Conservation (phyloP, 2,113 vertebrate species). For the Ameiurus melas region DNA sequence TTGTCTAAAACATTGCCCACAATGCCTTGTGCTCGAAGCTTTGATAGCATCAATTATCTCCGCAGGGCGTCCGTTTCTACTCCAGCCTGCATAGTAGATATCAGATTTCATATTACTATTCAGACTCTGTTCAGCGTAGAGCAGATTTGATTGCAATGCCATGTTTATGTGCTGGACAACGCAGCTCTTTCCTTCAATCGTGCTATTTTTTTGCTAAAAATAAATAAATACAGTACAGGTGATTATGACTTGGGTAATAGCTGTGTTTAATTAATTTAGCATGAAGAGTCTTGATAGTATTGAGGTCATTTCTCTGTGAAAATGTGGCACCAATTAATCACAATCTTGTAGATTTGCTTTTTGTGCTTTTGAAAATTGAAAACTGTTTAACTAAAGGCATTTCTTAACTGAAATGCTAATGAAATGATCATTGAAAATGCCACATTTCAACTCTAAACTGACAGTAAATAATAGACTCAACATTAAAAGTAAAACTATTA, state of each 20-base stretch:
- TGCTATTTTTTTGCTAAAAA: background rate
- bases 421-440: background rate
- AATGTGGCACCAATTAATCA: background rate
- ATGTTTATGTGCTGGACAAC: background rate
- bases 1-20: background rate
- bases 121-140: background rate
- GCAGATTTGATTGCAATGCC: background rate
- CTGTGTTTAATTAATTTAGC: background rate
- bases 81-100: conserved; percentile 5
- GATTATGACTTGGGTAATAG: background rate
- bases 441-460: background rate
- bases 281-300: background rate
- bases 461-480: background rate
- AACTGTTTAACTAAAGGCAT: background rate
- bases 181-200: background rate
- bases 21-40: background rate
- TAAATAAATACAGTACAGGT: background rate
- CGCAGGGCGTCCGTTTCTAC: background rate
- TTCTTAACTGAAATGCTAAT: background rate
- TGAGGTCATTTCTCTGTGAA: background rate
- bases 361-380: background rate
- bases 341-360: background rate
- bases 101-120: background rate
- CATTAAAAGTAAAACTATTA: too few relatives aligned
- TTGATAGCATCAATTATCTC: conserved; percentile 10